Conservation (phyloP, 2,113 vertebrate species). For the Cavia porcellus region DNA sequence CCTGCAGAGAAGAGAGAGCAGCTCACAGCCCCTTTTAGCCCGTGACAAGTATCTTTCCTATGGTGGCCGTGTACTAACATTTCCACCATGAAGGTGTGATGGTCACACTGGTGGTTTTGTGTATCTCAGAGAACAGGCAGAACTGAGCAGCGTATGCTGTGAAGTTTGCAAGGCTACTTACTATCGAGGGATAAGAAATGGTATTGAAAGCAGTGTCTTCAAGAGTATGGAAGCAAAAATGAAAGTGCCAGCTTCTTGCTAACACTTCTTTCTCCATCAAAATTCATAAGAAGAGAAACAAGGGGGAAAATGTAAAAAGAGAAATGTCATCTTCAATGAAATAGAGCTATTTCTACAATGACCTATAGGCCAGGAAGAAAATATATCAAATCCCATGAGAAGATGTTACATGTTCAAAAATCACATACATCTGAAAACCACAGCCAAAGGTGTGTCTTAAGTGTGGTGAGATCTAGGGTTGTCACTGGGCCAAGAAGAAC, state of each 20-base stretch:
- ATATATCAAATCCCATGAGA: background rate
- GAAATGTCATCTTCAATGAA: background rate
- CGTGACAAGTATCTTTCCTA: background rate
- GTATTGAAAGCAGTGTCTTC: background rate
- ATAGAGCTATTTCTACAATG: background rate
- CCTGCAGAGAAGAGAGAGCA: background rate
- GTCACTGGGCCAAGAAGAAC: background rate
- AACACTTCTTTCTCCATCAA: background rate
- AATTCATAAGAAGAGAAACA: background rate
- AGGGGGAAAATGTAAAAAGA: background rate
- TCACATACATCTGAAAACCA: background rate
- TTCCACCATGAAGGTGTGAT: background rate
- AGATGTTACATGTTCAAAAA: background rate
- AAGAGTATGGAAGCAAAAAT: background rate
- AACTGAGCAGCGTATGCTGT: background rate
- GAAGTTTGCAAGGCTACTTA: background rate
- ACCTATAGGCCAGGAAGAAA: background rate
- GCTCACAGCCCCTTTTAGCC: background rate
- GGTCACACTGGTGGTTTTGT: background rate
- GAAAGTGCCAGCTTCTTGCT: background rate
- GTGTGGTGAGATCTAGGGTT: background rate
- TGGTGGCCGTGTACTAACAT: background rate
- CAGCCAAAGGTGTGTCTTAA: background rate
- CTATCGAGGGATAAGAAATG: background rate
- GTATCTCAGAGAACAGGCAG: background rate